phyloP scores from a whole-genome alignment of 2,797 vertebrate genomes.

The Tapera naevia region DNA sequence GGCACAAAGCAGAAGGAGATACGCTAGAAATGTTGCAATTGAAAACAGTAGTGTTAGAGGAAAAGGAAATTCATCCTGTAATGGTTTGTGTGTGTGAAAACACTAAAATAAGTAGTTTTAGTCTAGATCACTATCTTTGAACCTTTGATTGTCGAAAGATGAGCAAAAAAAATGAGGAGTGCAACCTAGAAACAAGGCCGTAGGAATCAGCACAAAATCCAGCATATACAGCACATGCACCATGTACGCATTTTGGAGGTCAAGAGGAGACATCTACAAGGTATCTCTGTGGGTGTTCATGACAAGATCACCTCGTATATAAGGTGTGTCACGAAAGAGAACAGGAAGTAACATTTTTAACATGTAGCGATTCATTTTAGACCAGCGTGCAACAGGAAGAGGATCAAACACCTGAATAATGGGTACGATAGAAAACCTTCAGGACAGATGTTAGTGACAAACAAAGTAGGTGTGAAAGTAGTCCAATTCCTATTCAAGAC shows the following conservation, averaged over 20 bases:
- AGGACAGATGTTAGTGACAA: background rate
- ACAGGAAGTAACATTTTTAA: background rate
- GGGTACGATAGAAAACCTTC: background rate
- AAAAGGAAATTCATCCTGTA: background rate
- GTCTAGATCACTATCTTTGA: background rate
- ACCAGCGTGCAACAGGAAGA: background rate
- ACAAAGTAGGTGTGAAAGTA: background rate
- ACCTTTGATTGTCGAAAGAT: background rate
- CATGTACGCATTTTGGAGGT: accelerated
- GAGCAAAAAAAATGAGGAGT: background rate
- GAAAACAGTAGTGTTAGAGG: background rate
- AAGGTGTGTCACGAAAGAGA: background rate
- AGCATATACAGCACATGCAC: accelerated
- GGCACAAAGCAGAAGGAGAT: background rate
- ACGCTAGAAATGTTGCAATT: background rate
- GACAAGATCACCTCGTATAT: background rate
- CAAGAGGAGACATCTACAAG: background rate
- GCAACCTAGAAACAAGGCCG: background rate
- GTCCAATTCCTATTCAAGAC: background rate
- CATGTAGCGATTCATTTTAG: background rate
- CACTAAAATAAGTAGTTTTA: background rate
- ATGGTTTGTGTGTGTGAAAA: background rate
- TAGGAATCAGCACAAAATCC: background rate
- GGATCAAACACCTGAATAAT: background rate
- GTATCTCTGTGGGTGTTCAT: background rate